phyloP scores from a whole-genome alignment of 1,140 invertebrate species.

The Solenopsis fugax region DNA sequence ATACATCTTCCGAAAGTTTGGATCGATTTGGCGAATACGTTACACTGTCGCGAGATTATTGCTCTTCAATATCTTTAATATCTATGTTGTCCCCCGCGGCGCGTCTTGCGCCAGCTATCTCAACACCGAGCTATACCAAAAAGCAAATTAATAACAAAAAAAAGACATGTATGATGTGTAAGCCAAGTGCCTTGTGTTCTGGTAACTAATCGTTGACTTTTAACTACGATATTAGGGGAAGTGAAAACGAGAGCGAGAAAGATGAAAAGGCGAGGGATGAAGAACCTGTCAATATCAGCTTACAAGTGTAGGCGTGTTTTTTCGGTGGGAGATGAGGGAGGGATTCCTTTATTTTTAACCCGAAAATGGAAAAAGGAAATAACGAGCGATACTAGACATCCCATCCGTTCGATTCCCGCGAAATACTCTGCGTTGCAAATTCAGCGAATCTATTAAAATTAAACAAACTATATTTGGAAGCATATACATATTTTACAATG shows the following conservation, averaged over 20 bases:
- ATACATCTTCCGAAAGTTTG: conserved; percentile 14
- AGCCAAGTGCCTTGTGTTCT: conserved; percentile 87
- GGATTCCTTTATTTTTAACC: conserved; percentile 33
- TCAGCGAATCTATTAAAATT: conserved; percentile 33
- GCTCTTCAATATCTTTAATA: conserved; percentile 18
- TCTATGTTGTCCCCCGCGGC: conserved; percentile 60
- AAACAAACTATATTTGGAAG: not conserved
- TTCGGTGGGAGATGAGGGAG: conserved; percentile 40
- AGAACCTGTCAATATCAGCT: conserved; percentile 59
- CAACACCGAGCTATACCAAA: conserved; percentile 81
- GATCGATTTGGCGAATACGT: conserved; percentile 27
- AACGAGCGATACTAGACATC: conserved; percentile 1
- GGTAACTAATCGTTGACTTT: conserved; percentile 86
- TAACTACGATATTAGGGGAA: conserved; percentile 83
- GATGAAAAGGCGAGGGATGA: conserved; percentile 44
- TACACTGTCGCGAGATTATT: conserved; percentile 23
- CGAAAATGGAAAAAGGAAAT: conserved; percentile 4
- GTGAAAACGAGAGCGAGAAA: conserved; percentile 64
- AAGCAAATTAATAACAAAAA: conserved; percentile 75
- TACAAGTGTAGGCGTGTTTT: conserved; percentile 36
- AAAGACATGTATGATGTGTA: conserved; percentile 84
- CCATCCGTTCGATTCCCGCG: not conserved
- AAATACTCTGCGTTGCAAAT: conserved; percentile 58
- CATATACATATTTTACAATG: conserved; percentile 1
- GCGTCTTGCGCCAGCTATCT: conserved; percentile 77